Evolutionary conservation across 2,888 invertebrate genomes (phyloP).

Genomic region (Drosophila lacicola): DNA sequence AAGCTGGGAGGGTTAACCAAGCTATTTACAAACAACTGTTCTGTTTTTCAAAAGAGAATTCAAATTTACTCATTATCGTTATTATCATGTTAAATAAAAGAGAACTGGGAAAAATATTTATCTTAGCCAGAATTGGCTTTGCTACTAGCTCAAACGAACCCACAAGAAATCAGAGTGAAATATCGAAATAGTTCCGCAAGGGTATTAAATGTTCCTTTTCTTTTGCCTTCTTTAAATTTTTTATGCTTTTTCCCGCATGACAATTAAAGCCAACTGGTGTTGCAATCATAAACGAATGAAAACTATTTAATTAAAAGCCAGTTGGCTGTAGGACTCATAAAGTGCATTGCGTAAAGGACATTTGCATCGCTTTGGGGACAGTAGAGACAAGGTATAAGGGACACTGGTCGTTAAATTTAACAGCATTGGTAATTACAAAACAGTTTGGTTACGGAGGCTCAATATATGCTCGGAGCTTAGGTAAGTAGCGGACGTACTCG

Average conservation of each 20-base stretch:
- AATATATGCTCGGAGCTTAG: constrained; percentile 25
- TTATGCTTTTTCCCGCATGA: neutral
- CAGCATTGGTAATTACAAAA: constrained; percentile 76
- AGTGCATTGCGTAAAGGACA: constrained; percentile 24
- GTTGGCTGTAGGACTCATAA: neutral
- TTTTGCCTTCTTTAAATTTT: neutral
- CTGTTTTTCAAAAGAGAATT: too few relatives aligned
- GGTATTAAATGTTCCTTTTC: neutral
- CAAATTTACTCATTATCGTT: too few relatives aligned
- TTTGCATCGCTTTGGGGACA: constrained; percentile 6
- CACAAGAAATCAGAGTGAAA: too few relatives aligned
- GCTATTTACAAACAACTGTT: too few relatives aligned
- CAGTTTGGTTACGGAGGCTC: constrained; percentile 51
- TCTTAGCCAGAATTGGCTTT: too few relatives aligned
- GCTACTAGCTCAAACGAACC: too few relatives aligned
- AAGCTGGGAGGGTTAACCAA: too few relatives aligned
- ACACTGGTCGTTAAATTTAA: constrained; percentile 64
- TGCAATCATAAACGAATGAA: constrained; percentile 49
- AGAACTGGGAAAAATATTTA: too few relatives aligned
- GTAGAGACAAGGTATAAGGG: constrained; percentile 9
- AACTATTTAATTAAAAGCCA: constrained; percentile 55
- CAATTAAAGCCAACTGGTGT: constrained; percentile 55
- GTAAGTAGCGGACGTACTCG: constrained; percentile 48
- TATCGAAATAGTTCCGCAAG: neutral
- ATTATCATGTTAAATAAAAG: too few relatives aligned